Evolutionary conservation across 2,888 invertebrate genomes (phyloP), one percentile per base, ranked within the genome.

Genomic region (Nephrocerus scutellatus): DNA sequence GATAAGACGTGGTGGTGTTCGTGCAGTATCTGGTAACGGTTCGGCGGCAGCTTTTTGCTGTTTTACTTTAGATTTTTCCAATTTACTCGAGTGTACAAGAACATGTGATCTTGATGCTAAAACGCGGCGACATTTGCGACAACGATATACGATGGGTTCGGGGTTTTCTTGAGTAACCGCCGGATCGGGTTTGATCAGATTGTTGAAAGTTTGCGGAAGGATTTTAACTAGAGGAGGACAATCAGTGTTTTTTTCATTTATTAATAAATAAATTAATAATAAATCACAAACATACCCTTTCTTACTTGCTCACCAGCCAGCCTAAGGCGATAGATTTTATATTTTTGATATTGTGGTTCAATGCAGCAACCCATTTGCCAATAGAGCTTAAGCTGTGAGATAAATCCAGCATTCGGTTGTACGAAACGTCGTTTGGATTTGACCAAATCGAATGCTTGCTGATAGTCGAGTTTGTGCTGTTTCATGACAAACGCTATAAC

Each of bases 401-500:
- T 67, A 54, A 91, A 91, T 0, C 91, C 90, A 10, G 77, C 68
- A 62, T 91, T 91, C 2, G 90, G 91, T 39, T 77, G 77, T 1
- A 86, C 77, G 54, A 80, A 81, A 24, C 75, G 74, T 5, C 88
- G 72, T 60, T 80, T 83, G n/a, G 71, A 63, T 62, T 80, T 81
- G 0, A 86, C 84, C 46, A 66, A 52, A 28, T 79, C 74, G 44
- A 80, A 79, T 0, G 90, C 89, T 32, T 83, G 80, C 22, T 76
- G 72, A 51, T 81, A 84, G 40, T 77, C 75, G 28, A 87, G 63
- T n/a, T 76, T 68, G 59, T 87, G 78, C 52, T 84, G 86, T 57
- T 84, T 82, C 93, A 93, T 93, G 9, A 90, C 68, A 62, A 82
- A 90, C 1, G 86, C 90, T 39, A 90, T 81, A 1, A 91, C 84